A percentile compares a stretch with the other conserved stretches of the same genome.
Evolutionary conservation across 2,888 invertebrate species (phyloP).

Genomic region (Amiota minor): DNA sequence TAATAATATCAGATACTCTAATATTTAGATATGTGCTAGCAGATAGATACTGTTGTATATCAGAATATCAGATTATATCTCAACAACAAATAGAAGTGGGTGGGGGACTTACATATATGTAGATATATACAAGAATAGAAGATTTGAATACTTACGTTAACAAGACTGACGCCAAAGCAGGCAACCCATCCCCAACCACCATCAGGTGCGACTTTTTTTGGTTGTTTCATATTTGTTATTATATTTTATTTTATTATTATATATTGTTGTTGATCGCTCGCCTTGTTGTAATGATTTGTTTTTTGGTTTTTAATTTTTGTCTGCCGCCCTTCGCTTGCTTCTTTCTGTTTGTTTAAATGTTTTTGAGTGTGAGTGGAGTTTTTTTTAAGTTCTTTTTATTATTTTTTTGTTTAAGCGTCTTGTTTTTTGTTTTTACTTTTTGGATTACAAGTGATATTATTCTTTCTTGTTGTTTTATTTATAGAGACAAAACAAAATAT

Average conservation of each 20-base stretch:
- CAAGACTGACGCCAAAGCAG: slow-evolving; percentile 86
- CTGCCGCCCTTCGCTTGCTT: background rate
- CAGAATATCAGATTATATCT: background rate
- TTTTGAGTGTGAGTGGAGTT: slow-evolving; percentile 42
- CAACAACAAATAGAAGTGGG: background rate
- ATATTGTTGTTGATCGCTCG: slow-evolving; percentile 23
- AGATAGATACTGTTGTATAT: no score
- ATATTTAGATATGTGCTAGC: no score
- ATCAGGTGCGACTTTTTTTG: slow-evolving; percentile 85
- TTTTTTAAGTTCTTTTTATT: slow-evolving; percentile 29
- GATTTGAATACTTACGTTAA: slow-evolving; percentile 81
- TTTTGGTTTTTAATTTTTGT: slow-evolving; percentile 3
- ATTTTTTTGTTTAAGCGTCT: slow-evolving; percentile 26
- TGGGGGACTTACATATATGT: background rate
- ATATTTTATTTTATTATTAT: slow-evolving; percentile 34
- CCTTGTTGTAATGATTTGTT: slow-evolving; percentile 32
- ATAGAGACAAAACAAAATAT: background rate
- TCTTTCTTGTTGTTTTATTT: slow-evolving; percentile 23
- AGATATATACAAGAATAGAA: background rate
- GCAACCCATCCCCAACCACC: slow-evolving; percentile 94
- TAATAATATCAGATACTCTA: no score
- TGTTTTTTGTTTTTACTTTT: slow-evolving; percentile 10
- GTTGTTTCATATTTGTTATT: slow-evolving; percentile 45
- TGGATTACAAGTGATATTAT: background rate
- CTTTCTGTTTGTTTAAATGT: slow-evolving; percentile 21